Evolutionary conservation across 1,140 invertebrate genomes (phyloP), one percentile per base, ranked within the genome.

Genomic region (Acarapis woodi): DNA sequence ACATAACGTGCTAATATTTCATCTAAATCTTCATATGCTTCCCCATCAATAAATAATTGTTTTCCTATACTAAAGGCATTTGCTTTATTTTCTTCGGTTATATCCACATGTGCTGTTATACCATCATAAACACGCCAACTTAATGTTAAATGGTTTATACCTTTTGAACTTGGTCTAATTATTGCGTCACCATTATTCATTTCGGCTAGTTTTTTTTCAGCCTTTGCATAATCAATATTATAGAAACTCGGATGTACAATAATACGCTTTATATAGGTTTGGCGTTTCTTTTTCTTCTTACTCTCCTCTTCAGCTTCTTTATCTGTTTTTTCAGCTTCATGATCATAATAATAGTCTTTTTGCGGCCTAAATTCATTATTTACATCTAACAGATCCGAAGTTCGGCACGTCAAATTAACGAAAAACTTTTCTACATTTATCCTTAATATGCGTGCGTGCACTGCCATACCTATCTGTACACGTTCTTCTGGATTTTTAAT

Each of bases 241-340:
- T 93, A 75, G 59, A 97, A 99, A 0, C 76, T 71, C 0, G 85
- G 87, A 63, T 99, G 93, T 14, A 88, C 77, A 39, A 97, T 97
- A 0, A 97, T 85, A 5, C 93, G 63, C 47, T 93, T 94, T 1
- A 87, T 72, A 52, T 75, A 85, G 31, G 71, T 75, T 54, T 73
- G 67, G 26, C 71, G 56, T 48, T 70, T 62, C 50, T 77, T 73
- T 4, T 69, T 56, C 49, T 82, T 75, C 46, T 75, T 78, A 4
- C 69, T 64, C 37, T 70, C 68, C 15, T 39, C 38, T 46, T 82
- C 77, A 31, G 66, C 64, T 33, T 73, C 65, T 1, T 62, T 59
- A 46, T 88, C 79, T 38, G 67, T 67, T 35, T 75, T 69, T 58
- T 93, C 83, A 0, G 62, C 46, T 21, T 88, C 79, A 44, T 67